Evolutionary conservation across 1,140 invertebrate genomes (phyloP), one percentile per base, ranked within the genome.

Genomic region (Chelonus insularis): DNA sequence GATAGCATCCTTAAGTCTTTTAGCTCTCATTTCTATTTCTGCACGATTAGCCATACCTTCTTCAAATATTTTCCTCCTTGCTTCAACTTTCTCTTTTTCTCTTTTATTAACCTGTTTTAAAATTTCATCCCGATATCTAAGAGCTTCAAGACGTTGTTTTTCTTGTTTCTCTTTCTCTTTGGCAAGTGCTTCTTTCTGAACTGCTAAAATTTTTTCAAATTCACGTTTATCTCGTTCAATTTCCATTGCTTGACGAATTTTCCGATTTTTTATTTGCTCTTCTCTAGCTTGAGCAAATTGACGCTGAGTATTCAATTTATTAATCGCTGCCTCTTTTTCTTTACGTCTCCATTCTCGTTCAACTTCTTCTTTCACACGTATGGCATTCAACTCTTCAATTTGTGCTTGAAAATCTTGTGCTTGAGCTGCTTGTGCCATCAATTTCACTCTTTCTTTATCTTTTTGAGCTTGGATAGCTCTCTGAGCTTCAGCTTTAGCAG

Each of bases 81-180:
- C 63, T 11, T 85, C 80, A 4, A 87, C 86, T 73, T 83, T 83
- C 62, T 87, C 82, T 18, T 80, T 79, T 71, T 89, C 88, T 65
- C 88, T 90, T 56, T 88, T 84, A 69, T 89, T 87, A 16, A 91
- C 88, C 76, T 82, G 78, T 60, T 77, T 77, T 25, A 81, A 60
- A 67, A 82, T 81, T 62, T 77, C 75, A n/a, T 23, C 73, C 6
- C 76, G 69, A 45, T 78, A 68, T 16, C 62, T 29, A 1, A 67
- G 50, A 25, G 72, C 66, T 47, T 78, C 61, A 1, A 68, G 66
- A 0, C 71, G 71, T 57, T 82, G 81, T 16, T 76, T 64, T 1
- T 78, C 67, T 1, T 72, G 72, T 54, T 83, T 72, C 48, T 78
- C 69, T 23, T 82, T 63, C 55, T 85, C 83, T 32, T 56, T 62